These are phyloP conservation scores for Hippoglossus stenolepis DNA, from an alignment of 2,113 vertebrate genomes.

Conservation along the genomic window DNA sequence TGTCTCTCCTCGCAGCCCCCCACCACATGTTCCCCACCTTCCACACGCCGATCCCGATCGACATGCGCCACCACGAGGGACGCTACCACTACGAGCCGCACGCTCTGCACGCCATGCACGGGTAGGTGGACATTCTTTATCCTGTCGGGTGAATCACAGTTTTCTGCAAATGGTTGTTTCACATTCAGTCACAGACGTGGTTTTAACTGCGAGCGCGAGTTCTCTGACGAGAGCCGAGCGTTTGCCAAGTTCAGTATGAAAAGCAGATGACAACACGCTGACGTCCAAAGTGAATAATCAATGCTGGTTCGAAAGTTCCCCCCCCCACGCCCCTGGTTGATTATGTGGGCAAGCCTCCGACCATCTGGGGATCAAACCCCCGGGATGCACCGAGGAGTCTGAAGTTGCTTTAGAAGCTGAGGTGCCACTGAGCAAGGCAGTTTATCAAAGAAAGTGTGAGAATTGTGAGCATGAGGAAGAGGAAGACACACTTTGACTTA, in stretches of 20 bases:
- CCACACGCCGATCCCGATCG: slow-evolving; percentile 94
- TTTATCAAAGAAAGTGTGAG: too few relatives aligned
- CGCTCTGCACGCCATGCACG: slow-evolving; percentile 89
- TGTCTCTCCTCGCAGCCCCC: slow-evolving; percentile 81
- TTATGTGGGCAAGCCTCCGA: too few relatives aligned
- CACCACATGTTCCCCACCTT: slow-evolving; percentile 93
- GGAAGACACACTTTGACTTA: too few relatives aligned
- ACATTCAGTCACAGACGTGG: background rate
- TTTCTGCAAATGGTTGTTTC: slow-evolving; percentile 7
- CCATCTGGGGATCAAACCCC: too few relatives aligned
- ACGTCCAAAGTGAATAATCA: slow-evolving; percentile 61
- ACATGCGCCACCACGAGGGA: slow-evolving; percentile 95
- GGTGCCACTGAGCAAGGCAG: slow-evolving; percentile 16
- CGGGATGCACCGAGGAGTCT: background rate
- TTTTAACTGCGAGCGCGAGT: background rate
- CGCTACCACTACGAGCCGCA: slow-evolving; percentile 96
- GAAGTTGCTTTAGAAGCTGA: too few relatives aligned
- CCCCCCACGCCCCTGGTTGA: too few relatives aligned
- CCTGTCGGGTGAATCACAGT: too few relatives aligned
- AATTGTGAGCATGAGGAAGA: too few relatives aligned
- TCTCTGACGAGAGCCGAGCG: slow-evolving; percentile 50
- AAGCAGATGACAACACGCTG: slow-evolving; percentile 61
- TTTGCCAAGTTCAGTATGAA: slow-evolving; percentile 52
- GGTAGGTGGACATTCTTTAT: slow-evolving; percentile 83
- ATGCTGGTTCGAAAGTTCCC: background rate